Base-by-base conservation (phyloP, 2,797 vertebrate species). In the Bovichtus variegatus region DNA sequence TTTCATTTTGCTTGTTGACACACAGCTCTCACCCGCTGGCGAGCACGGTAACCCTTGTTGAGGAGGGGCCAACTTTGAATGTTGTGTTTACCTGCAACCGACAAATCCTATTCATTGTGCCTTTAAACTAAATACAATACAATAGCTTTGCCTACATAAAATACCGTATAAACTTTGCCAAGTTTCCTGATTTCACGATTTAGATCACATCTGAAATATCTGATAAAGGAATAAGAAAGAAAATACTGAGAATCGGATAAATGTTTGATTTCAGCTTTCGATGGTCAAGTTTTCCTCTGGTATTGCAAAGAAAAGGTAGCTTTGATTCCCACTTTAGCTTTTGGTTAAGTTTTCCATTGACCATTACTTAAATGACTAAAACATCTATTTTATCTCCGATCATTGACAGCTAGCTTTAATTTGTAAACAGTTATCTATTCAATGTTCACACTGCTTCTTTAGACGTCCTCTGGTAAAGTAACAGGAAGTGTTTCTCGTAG, bases 401-500 rank as follows among this genome's bases (percentile, higher is more conserved):
- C 29, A 51, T 1, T 38, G 23, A 81, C 59, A 63, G 62, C 40
- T 25, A 27, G 25, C 69, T 74, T 57, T 18, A 31, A 74, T 57
- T 54, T 78, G 50, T 59, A 65, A 47, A 75, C 23, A 46, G 59
- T 63, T 85, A 74, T 85, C 82, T 72, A 16, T 0, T 12, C 40
- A 47, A 25, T 12, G 63, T 82, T 78, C 61, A 63, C 27, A 66
- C 65, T 23, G 47, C 70, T 44, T 71, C 70, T 67, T 78, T 29
- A 83, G 50, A 57, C 34, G 61, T 69, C 44, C 4, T 29, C 53
- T 34, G 66, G 69, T 50, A 62, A 64, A 81, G 65, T 40, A 81
- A 80, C 75, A 76, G 78, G 76, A 86, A 87, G 75, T 50, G 75
- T 74, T 76, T 76, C 60, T 47, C 38, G 50, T 70, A 40, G 68